These are phyloP conservation scores for Hydriomena furcata DNA, from an alignment of 2,888 invertebrate genomes.

Conservation along the genomic window DNA sequence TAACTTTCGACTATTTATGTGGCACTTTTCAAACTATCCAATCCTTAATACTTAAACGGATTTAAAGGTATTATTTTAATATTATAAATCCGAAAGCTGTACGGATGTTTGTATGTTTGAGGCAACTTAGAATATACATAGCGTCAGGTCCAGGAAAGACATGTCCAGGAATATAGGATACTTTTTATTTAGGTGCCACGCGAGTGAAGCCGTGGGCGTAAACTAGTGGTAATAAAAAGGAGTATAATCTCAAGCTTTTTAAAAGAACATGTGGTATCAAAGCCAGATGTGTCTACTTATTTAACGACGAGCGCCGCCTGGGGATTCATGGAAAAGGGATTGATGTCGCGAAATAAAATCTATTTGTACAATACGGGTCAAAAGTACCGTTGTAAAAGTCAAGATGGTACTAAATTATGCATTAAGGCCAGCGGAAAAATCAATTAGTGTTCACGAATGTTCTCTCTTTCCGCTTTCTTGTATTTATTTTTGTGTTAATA, in stretches of 20 bases:
- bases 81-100: no score
- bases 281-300: conserved; percentile 22
- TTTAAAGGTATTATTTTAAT: no score
- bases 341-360: conserved; percentile 31
- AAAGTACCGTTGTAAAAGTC: conserved; percentile 30
- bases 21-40: no score
- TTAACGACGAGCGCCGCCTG: conserved; percentile 9
- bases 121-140: no score
- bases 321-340: conserved; percentile 25
- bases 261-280: conserved; percentile 10
- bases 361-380: conserved; percentile 25
- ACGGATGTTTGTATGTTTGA: no score
- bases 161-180: no score
- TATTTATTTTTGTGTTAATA: conserved; percentile 9
- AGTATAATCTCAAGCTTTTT: neutral
- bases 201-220: no score
- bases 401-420: conserved; percentile 38
- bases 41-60: no score
- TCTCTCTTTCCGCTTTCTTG: conserved; percentile 21
- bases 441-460: conserved; percentile 33
- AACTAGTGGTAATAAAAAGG: neutral
- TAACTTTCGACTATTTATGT: no score
- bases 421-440: conserved; percentile 31
- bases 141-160: no score
- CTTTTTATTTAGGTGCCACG: no score